These are phyloP conservation scores for Papilio elwesi DNA, from an alignment of 2,888 invertebrate species.

Conservation along the genomic window DNA sequence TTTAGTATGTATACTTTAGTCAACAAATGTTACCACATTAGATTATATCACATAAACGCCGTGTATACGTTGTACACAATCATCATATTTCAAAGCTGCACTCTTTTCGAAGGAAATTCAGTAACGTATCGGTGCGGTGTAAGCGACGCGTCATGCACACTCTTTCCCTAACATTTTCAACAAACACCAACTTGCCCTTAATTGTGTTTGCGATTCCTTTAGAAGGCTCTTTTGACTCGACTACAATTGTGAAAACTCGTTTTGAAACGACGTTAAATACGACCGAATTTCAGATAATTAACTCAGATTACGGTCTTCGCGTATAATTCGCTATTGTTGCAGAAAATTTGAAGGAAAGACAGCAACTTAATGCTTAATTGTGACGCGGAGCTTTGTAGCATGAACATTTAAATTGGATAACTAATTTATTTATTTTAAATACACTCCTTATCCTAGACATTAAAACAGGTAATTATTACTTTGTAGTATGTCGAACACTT, in stretches of 20 bases:
- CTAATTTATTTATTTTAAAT: not conserved
- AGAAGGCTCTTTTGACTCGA: conserved; percentile 75
- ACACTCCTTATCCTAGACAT: not conserved
- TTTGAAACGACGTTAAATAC: conserved; percentile 78
- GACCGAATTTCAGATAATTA: conserved; percentile 80
- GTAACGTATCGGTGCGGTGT: conserved; percentile 29
- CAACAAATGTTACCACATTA: no score
- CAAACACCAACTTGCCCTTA: conserved; percentile 75
- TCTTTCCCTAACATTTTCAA: conserved; percentile 71
- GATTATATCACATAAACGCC: no score
- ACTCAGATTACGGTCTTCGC: conserved; percentile 76
- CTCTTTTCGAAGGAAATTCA: conserved; percentile 27
- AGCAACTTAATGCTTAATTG: conserved; percentile 47
- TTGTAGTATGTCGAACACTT: not conserved
- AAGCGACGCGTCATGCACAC: conserved; percentile 62
- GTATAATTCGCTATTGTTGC: conserved; percentile 72
- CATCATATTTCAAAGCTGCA: not conserved
- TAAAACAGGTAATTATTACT: not conserved
- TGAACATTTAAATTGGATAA: conserved; percentile 18
- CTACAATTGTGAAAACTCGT: conserved; percentile 77
- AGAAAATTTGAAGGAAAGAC: conserved; percentile 57
- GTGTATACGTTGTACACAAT: no score
- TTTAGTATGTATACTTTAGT: no score
- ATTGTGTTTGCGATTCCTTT: conserved; percentile 80
- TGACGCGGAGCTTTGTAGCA: conserved; percentile 25